These are phyloP conservation scores for Aurelia sp. DNA, from an alignment of 30 jellyfish, hydroid and myxozoan species.

Conservation along the genomic window DNA sequence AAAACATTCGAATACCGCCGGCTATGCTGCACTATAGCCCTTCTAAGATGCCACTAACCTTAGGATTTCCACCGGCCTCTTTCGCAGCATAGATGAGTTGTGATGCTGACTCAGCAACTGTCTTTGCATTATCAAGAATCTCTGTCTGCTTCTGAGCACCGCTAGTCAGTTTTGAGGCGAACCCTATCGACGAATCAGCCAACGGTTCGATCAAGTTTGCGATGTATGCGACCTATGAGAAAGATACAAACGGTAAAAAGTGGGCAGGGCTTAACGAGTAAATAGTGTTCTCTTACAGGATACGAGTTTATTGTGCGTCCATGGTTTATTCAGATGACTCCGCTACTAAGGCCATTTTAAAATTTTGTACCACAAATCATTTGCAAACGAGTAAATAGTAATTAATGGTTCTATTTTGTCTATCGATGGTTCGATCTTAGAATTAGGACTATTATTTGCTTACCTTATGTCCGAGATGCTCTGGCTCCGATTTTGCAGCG, in stretches of 20 bases:
- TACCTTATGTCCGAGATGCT: constrained; percentile 90
- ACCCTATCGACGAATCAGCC: constrained; percentile 89
- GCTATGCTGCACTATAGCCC: too few relatives aligned
- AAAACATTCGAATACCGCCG: too few relatives aligned
- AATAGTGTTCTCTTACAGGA: too few relatives aligned
- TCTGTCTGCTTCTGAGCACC: constrained; percentile 94
- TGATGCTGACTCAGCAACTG: constrained; percentile 97
- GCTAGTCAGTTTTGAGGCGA: constrained; percentile 87
- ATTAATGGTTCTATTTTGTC: too few relatives aligned
- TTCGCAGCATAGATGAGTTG: constrained; percentile 87
- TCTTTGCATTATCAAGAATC: constrained; percentile 83
- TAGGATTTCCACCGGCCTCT: constrained; percentile 95
- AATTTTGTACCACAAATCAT: neutral
- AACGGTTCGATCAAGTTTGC: constrained; percentile 89
- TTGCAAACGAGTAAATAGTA: too few relatives aligned
- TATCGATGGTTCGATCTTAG: too few relatives aligned
- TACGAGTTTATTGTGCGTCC: too few relatives aligned
- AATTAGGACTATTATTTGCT: too few relatives aligned
- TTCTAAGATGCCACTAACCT: constrained; percentile 55
- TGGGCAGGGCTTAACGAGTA: too few relatives aligned
- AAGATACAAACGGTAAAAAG: neutral
- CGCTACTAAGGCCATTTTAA: too few relatives aligned
- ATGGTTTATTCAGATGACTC: too few relatives aligned
- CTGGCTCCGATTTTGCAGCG: constrained; percentile 92
- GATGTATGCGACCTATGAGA: constrained; percentile 72